Base-by-base conservation (phyloP, 2,888 invertebrate species). In the Temnothorax unifasciatus region DNA sequence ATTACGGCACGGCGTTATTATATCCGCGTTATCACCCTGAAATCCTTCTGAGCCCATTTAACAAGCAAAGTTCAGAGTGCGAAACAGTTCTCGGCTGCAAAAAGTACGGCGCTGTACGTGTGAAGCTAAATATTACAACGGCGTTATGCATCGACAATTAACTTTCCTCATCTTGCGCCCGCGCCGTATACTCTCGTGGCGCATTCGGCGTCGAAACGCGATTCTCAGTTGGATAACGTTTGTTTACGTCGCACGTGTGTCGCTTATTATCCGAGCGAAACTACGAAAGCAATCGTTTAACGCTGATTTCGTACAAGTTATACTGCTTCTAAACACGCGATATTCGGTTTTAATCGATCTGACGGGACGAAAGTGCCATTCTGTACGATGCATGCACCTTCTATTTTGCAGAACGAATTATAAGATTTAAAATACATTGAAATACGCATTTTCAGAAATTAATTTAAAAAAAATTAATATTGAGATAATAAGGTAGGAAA, bases 71-170 rank as follows among this genome's bases (percentile, higher is more conserved):
- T 79, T 79, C 18, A 4, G 71, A 79, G 68, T 38, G 54, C 77
- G 77, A 69, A 79, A 69, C 44, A 34, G 57, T 21, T 29, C 38
- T 15, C 57, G 54, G 15, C 34, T 44, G 34, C 47, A 50, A 81
- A 81, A 81, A 81, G 38, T 50, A 44, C 21, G 66, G n/a, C n/a
- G 25, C n/a, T 13, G 21, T 61, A 41, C 34, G 34, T 44, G 47
- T 1, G 44, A 69, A 25, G 21, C 34, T 21, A 38, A 74, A 34
- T 18, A 18, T 34, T 54, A 29, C 57, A 34, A 13, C 57, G 18
- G 34, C 59, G 71, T 81, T 71, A 59, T 61, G 79, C 79, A 71
- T 69, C 79, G 69, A 69, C 47, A 59, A 71, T 81, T 81, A 81
- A 81, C 79, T 71, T 59, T 71, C 47, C 59, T 69, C 59, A 47